Evolutionary conservation across 2,113 vertebrate species (phyloP).

Genomic region (Spheniscus mendiculus): DNA sequence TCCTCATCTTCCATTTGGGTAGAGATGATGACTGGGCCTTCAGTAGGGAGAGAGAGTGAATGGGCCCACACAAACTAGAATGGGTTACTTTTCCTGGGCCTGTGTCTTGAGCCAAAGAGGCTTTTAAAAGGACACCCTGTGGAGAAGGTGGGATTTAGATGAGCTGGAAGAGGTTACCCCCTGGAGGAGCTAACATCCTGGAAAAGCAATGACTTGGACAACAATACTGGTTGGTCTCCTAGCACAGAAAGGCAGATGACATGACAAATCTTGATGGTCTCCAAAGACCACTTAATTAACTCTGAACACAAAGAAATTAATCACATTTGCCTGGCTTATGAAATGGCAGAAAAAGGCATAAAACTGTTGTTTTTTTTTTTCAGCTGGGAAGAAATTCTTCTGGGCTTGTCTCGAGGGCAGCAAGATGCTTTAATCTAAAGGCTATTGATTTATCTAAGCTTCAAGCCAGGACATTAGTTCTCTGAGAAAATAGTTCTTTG

Average conservation of each 20-base stretch:
- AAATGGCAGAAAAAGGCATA: neutral
- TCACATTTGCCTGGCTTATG: neutral
- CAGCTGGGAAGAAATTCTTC: neutral
- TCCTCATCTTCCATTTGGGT: neutral
- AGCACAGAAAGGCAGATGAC: neutral
- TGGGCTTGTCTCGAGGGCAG: neutral
- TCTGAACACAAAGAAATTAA: neutral
- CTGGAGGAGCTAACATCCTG: neutral
- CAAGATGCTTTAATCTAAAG: neutral
- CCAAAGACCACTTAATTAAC: neutral
- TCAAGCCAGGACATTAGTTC: neutral
- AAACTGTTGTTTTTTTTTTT: neutral
- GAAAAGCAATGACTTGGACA: neutral
- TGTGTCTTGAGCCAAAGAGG: neutral
- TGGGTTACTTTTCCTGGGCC: neutral
- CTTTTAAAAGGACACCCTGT: neutral
- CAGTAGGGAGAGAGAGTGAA: neutral
- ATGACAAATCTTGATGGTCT: neutral
- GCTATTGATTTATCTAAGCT: constrained; percentile 7
- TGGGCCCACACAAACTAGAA: fast-evolving
- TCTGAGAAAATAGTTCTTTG: neutral
- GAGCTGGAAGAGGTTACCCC: neutral
- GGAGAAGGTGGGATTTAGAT: neutral
- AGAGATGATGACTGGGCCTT: neutral
- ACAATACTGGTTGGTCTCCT: neutral